These are phyloP conservation scores for Rafetus swinhoei DNA, from an alignment of 2,113 vertebrate species.

Conservation along the genomic window DNA sequence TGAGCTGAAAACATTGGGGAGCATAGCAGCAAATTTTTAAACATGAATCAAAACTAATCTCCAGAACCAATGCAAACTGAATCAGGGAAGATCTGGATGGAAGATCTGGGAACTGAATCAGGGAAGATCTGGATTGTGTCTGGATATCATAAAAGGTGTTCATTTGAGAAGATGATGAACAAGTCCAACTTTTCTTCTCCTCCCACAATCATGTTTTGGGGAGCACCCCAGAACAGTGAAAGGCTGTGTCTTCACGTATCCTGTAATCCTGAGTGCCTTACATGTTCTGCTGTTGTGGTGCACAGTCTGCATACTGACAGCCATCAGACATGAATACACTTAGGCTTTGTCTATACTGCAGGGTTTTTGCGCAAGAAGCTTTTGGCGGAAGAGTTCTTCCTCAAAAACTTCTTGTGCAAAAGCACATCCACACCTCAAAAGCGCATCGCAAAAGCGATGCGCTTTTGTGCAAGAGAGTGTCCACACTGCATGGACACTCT, in stretches of 20 bases:
- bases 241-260: neutral
- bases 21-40: neutral
- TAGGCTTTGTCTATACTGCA: too few species aligned
- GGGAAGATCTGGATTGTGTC: neutral
- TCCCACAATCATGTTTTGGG: neutral
- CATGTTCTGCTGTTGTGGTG: neutral
- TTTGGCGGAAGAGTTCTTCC: too few species aligned
- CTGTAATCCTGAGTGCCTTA: neutral
- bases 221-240: neutral
- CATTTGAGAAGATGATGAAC: neutral
- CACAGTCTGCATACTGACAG: neutral
- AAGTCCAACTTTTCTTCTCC: neutral
- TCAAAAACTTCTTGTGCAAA: too few species aligned
- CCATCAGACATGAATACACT: neutral
- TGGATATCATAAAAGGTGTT: neutral
- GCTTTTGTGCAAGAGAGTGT: too few species aligned
- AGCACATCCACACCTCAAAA: too few species aligned
- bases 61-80: neutral
- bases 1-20: neutral
- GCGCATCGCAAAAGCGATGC: too few species aligned
- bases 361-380: too few species aligned
- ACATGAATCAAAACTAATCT: neutral
- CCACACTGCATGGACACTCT: too few species aligned
- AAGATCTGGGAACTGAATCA: neutral
- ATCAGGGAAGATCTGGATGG: neutral